Evolutionary conservation across 2,888 invertebrate genomes (phyloP), one percentile per base, ranked within the genome.

Genomic region (Trichogramma evanescens): DNA sequence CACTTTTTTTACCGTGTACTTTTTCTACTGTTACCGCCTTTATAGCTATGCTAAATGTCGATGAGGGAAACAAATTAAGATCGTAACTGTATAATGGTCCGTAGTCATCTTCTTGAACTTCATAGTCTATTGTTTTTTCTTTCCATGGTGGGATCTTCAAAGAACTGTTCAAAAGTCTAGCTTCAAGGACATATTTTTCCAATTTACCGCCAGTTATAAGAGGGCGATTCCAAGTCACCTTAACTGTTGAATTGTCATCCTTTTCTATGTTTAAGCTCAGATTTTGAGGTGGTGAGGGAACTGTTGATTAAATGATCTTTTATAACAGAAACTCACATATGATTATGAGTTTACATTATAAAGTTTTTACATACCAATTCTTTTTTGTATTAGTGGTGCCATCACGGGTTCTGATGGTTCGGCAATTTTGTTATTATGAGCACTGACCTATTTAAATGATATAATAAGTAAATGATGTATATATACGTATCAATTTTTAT

Each of bases 171-270:
- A 39, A 6, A 0, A 61, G 38, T 44, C 48, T 1, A 5, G 51
- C 48, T 2, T 1, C n/a, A 2, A 72, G 67, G 0, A n/a, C 0
- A 45, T 71, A 72, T 44, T 43, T 39, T 0, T 46, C 8, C 0
- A 72, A 39, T 5, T 8, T 64, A 4, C 63, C 63, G 6, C 67
- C 67, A 6, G 68, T 63, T 51, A 0, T 61, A 59, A 64, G 66
- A 1, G 72, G 72, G 54, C 71, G 71, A 3, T 48, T 41, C 72
- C 72, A 72, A 0, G 44, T 56, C 0, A 68, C 2, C 4, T 63
- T 50, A 0, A 69, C 54, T 5, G 59, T 26, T 0, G 68, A 63
- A 7, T 62, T 59, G 1, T 58, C 44, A 6, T 51, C 45, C 4
- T 50, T 3, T 5, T 50, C 5, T 2, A 48, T 9, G 1, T n/a